Percentiles rank a stretch among this genome's conserved stretches.
These are phyloP conservation scores for Pagrus major DNA, from an alignment of 2,113 vertebrate species.

Conservation along the genomic window DNA sequence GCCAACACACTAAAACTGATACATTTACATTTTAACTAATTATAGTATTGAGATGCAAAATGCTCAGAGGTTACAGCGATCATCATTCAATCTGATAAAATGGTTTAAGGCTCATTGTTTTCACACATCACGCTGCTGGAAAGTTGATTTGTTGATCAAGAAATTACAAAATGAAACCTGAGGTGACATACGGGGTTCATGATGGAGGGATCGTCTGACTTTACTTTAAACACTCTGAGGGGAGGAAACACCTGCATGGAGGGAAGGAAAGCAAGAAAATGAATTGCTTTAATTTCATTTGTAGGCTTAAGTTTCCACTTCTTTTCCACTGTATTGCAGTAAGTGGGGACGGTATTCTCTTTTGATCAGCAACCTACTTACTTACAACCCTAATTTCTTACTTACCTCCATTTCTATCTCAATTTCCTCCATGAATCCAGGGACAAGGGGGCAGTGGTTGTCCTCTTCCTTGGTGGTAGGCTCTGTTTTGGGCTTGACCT, in stretches of 20 bases:
- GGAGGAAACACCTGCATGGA: constrained; percentile 54
- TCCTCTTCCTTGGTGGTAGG: neutral
- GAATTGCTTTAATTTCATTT: neutral
- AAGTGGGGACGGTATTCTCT: neutral
- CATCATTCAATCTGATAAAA: neutral
- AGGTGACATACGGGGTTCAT: constrained; percentile 1
- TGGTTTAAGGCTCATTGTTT: neutral
- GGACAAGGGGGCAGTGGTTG: neutral
- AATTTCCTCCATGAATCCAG: neutral
- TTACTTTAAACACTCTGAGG: constrained; percentile 13
- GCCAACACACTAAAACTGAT: neutral
- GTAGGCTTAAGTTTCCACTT: neutral
- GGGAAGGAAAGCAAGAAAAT: neutral
- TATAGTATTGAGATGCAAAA: neutral
- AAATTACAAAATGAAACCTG: neutral
- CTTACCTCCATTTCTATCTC: constrained; percentile 72
- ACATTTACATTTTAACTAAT: neutral
- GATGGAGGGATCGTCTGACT: constrained; percentile 12
- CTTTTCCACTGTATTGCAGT: neutral
- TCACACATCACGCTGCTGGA: neutral
- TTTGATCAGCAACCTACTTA: too few species aligned
- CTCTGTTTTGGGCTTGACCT: neutral
- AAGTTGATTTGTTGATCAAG: too few species aligned
- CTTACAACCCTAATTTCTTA: too few species aligned
- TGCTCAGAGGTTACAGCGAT: neutral